These are phyloP conservation scores for Plebejus melissa DNA, from an alignment of 2,888 invertebrate species.

Conservation along the genomic window DNA sequence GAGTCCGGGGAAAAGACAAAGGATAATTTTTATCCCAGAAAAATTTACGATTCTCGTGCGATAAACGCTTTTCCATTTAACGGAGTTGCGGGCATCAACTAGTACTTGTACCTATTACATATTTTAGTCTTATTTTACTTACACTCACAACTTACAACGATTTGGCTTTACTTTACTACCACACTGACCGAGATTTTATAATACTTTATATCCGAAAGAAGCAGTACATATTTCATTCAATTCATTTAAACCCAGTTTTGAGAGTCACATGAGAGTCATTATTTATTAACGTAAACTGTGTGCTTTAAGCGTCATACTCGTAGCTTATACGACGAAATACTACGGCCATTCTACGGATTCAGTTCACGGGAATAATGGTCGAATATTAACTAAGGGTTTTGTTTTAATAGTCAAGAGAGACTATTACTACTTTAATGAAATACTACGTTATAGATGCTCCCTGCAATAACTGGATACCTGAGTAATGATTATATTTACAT, in stretches of 20 bases:
- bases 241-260: background rate
- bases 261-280: conserved; percentile 10
- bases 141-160: too few relatives aligned
- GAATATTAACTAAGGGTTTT: conserved; percentile 20
- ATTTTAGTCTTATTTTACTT: too few relatives aligned
- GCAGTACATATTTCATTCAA: conserved; percentile 28
- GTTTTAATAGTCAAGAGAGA: conserved; percentile 3
- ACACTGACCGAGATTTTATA: too few relatives aligned
- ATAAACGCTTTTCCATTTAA: too few relatives aligned
- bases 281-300: conserved; percentile 9
- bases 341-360: conserved; percentile 5
- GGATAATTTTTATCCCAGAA: too few relatives aligned
- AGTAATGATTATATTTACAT: background rate
- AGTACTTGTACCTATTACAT: too few relatives aligned
- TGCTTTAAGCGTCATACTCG: conserved; percentile 26
- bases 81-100: too few relatives aligned
- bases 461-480: too few relatives aligned
- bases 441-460: background rate
- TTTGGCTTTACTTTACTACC: too few relatives aligned
- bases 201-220: too few relatives aligned
- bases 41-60: too few relatives aligned
- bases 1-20: too few relatives aligned
- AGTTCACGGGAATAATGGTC: conserved; percentile 10
- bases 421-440: conserved; percentile 11
- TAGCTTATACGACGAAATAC: conserved; percentile 10